A percentile compares a stretch with the other conserved stretches of the same genome.
phyloP scores from a whole-genome alignment of 2,888 invertebrate genomes.

The Acanthopleura granulata region DNA sequence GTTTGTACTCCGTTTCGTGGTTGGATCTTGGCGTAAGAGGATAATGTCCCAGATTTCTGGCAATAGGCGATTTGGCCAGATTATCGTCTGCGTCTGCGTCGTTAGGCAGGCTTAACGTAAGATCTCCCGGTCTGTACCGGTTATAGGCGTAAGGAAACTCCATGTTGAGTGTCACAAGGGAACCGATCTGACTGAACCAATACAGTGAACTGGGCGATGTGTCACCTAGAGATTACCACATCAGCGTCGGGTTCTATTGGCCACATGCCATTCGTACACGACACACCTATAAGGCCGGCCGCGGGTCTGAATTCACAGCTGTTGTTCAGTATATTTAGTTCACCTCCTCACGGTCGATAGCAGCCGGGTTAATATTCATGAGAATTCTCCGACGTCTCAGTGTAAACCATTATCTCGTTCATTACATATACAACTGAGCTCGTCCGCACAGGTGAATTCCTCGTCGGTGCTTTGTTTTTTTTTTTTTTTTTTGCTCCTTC shows the following conservation, averaged over 20 bases:
- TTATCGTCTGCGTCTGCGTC: background rate
- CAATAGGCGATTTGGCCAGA: constrained; percentile 16
- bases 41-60: constrained; percentile 9
- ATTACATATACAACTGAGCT: too few species aligned
- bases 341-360: too few species aligned
- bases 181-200: background rate
- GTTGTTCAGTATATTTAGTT: background rate
- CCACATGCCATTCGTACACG: background rate
- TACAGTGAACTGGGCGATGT: background rate
- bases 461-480: too few species aligned
- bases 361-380: too few species aligned
- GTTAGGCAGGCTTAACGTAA: background rate
- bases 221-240: background rate
- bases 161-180: background rate
- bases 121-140: background rate
- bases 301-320: background rate
- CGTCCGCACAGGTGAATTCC: too few species aligned
- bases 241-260: background rate
- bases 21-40: background rate
- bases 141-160: background rate
- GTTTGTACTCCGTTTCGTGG: constrained; percentile 45
- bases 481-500: too few species aligned
- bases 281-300: constrained; percentile 2
- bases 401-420: too few species aligned
- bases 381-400: too few species aligned